A percentile compares a stretch with the other conserved stretches of the same genome.
Conservation (phyloP, 1,140 invertebrate species). For the Epicauta chinensis region DNA sequence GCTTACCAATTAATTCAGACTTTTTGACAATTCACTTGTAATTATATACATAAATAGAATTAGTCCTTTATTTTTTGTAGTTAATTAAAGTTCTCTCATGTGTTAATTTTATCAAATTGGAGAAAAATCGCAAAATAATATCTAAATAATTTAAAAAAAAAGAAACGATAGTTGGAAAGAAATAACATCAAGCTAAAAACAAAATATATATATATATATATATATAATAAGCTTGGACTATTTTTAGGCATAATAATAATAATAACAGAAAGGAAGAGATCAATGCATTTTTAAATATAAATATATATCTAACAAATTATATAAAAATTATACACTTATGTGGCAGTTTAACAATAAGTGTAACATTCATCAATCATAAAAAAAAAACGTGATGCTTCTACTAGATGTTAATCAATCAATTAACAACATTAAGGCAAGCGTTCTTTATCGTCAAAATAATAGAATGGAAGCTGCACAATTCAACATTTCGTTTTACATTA, state of each 20-base stretch:
- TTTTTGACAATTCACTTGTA: constrained; percentile 26
- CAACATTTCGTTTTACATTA: too few relatives aligned
- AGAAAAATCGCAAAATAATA: too few relatives aligned
- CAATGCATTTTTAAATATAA: neutral
- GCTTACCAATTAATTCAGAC: constrained; percentile 34
- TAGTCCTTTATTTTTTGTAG: constrained; percentile 8
- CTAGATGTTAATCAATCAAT: neutral
- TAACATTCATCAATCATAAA: neutral
- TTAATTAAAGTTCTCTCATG: neutral
- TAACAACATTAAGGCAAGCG: constrained; percentile 10
- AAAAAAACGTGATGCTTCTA: constrained; percentile 13
- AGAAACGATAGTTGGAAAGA: too few relatives aligned
- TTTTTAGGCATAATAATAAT: constrained; percentile 9
- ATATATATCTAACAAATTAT: too few relatives aligned
- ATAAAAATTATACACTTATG: too few relatives aligned
- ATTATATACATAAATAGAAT: constrained; percentile 6
- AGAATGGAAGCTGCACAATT: constrained; percentile 7
- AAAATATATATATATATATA: too few relatives aligned
- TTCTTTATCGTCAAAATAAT: constrained; percentile 11
- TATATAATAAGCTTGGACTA: constrained; percentile 7
- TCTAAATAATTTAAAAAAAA: too few relatives aligned
- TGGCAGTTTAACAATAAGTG: constrained; percentile 8
- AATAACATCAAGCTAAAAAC: too few relatives aligned
- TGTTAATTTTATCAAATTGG: too few relatives aligned
- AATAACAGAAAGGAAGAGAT: constrained; percentile 10